Evolutionary conservation across 2,113 vertebrate species (phyloP), one percentile per base, ranked within the genome.

Genomic region (Atlantisia rogersi): DNA sequence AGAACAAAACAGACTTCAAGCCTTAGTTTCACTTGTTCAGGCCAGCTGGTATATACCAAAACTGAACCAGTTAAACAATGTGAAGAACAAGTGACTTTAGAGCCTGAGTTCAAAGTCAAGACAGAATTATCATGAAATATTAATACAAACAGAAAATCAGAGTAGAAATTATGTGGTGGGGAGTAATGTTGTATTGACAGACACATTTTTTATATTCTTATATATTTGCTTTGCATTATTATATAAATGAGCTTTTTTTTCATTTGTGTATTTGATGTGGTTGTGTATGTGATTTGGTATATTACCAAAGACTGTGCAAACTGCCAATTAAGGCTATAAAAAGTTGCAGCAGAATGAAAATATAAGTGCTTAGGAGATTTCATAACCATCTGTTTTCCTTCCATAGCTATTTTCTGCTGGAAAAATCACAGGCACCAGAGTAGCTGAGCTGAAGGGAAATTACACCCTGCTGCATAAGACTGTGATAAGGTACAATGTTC

Each of bases 381-480:
- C 86, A 92, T 59, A 59, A 86, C 58, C 67, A 37, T 65, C 29
- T 95, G 68, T 93, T 95, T 96, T 70, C 87, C 79, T 97, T 94
- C 95, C 73, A 40, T 86, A 99, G 99, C 88, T 99, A 63, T 95
- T 99, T 87, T 96, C 98, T 58, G 59, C 78, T 77, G 99, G 98
- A 71, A 98, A 98, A 96, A 98, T 99, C 88, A 97, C 98, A 90
- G 97, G 87, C 64, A 98, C 96, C 88, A 98, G 97, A 96, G 91
- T 96, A 79, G 97, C 97, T 74, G 98, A 98, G 71, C 95, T 99
- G 95, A 99, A 98, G 87, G 97, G 97, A 78, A 98, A 97, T 84
- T 99, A 98, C 92, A 97, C 77, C 35, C 84, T 95, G 15, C 97
- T 99, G 62, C 98, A 98, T 50, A 97, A 99, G 26, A 97, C 98